Evolutionary conservation across 2,888 invertebrate genomes (phyloP).

Genomic region (Desoria tigrina): DNA sequence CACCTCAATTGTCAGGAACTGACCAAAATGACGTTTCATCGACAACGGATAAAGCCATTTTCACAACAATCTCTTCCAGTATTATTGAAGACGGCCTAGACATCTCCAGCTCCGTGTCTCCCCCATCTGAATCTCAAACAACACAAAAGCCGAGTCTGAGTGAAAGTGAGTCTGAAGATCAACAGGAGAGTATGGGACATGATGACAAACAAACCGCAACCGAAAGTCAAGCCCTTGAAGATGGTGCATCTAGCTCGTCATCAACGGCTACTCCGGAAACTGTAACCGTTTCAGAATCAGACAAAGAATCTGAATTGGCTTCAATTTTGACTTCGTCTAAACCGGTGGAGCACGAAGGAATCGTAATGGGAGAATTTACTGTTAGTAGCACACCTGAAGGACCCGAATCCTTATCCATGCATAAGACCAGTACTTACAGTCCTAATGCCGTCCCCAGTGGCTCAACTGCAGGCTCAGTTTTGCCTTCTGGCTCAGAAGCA

Average conservation of each 20-base stretch:
- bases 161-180: no score
- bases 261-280: neutral
- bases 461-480: neutral
- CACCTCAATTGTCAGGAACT: no score
- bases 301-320: no score
- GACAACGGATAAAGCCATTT: no score
- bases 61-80: no score
- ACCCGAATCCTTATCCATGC: constrained; percentile 30
- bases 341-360: constrained; percentile 5
- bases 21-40: no score
- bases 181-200: neutral
- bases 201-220: constrained; percentile 9
- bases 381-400: constrained; percentile 37
- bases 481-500: neutral
- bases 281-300: no score
- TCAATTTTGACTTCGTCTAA: no score
- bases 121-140: neutral
- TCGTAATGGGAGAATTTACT: constrained; percentile 31
- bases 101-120: neutral
- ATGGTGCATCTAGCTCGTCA: no score
- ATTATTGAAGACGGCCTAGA: no score
- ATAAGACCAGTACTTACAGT: constrained; percentile 25
- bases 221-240: neutral
- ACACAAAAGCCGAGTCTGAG: no score
- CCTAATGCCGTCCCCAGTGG: constrained; percentile 1